Base-by-base conservation (phyloP, 2,797 vertebrate species). In the Rhinogobio ventralis region DNA sequence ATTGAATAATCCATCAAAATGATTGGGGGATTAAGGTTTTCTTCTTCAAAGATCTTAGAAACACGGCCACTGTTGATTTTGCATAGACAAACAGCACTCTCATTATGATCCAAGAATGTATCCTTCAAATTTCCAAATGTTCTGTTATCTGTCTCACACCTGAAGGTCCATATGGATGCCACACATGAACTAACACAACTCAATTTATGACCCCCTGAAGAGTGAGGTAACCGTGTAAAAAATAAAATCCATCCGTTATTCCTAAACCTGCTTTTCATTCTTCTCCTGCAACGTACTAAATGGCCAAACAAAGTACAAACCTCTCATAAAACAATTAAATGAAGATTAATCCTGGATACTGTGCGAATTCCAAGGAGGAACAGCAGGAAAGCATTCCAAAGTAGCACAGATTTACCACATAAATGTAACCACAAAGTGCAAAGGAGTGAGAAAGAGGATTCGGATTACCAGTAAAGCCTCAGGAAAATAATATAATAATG, bases 401-500 rank as follows among this genome's bases (percentile, higher is more conserved):
- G 68, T 72, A 71, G 71, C 53, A 68, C 64, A 77, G 28, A 81
- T 87, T 82, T 60, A 68, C 75, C 64, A 84, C 77, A 89, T 68
- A 76, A 66, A 53, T 75, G 75, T 42, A 19, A 79, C 81, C 82
- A 69, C 51, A 62, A 72, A 55, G 76, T 80, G 76, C 53, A 67
- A 55, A 69, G 46, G 11, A 49, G 68, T 55, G 20, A 33, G 10
- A 60, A 78, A 19, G 19, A 33, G 33, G 42, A 67, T 77, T 87
- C 64, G 23, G 39, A 77, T 86, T 67, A 82, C 86, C 53, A 67
- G 62, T 68, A 51, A 82, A 82, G 39, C 74, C 84, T 64, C 6
- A 3, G 78, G 69, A 80, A 89, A 87, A 81, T 57, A 51, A 33
- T 46, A 46, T 46, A 87, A 87, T 87, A 84, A 89, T 87, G 53